These are phyloP conservation scores for Caenorhabditis latens DNA, from an alignment of 1,140 invertebrate genomes.

Conservation along the genomic window DNA sequence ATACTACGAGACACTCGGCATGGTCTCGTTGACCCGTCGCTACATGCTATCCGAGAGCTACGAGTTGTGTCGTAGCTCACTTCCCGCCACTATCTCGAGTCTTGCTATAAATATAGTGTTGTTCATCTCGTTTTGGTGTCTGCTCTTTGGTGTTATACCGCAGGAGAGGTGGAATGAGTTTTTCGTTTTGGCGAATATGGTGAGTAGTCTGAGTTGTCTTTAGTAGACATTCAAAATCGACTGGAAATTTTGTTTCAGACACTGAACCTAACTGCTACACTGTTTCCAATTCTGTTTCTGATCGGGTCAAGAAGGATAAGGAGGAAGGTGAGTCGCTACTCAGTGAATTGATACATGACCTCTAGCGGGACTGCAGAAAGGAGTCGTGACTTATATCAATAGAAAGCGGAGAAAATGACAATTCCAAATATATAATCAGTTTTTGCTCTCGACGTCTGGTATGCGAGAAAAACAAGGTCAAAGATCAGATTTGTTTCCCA, in stretches of 20 bases:
- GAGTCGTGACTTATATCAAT: no score
- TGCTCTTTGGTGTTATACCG: background rate
- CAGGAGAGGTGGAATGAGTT: background rate
- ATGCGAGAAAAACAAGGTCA: no score
- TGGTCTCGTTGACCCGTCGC: background rate
- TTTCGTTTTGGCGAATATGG: conserved; percentile 10
- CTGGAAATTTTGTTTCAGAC: background rate
- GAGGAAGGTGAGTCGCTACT: background rate
- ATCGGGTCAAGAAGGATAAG: background rate
- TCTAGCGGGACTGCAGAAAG: no score
- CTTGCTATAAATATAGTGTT: conserved; percentile 1
- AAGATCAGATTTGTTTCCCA: no score
- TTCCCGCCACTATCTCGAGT: background rate
- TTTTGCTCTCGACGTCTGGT: no score
- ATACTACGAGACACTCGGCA: conserved; percentile 19
- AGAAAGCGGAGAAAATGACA: no score
- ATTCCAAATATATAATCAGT: no score
- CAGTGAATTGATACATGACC: no score
- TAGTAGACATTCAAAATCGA: background rate
- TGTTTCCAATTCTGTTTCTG: conserved; percentile 4
- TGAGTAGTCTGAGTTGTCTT: no score
- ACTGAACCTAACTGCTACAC: background rate
- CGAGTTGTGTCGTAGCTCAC: background rate
- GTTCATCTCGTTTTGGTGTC: conserved; percentile 8
- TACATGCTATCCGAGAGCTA: conserved; percentile 25